Evolutionary conservation across 2,113 vertebrate species (phyloP).

Genomic region (Aphyosemion australe): DNA sequence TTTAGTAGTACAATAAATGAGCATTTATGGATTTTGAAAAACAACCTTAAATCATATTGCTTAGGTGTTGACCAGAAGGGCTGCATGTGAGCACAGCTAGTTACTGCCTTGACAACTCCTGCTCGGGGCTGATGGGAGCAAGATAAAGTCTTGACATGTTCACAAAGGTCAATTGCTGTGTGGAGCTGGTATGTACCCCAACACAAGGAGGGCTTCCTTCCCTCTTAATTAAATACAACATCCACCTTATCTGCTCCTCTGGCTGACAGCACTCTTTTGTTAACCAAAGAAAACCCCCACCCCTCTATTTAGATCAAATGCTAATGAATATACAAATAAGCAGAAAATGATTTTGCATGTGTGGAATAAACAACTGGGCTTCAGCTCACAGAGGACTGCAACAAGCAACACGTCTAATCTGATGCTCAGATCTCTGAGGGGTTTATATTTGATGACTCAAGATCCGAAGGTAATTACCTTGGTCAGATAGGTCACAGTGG

Average conservation of each 20-base stretch:
- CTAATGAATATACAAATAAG: slow-evolving; percentile 67
- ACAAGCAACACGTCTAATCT: slow-evolving; percentile 52
- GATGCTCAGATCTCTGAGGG: slow-evolving; percentile 56
- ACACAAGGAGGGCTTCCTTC: slow-evolving; percentile 57
- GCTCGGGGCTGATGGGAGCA: slow-evolving; percentile 61
- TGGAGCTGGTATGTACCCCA: slow-evolving; percentile 57
- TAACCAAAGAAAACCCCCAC: slow-evolving; percentile 55
- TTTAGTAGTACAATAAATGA: slow-evolving; percentile 27
- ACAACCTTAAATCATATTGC: slow-evolving; percentile 18
- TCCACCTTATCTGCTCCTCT: slow-evolving; percentile 67
- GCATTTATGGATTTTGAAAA: slow-evolving; percentile 33
- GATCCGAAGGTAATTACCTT: slow-evolving; percentile 69
- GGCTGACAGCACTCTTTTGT: slow-evolving; percentile 59
- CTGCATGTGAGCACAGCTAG: slow-evolving; percentile 43
- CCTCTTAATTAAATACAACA: slow-evolving; percentile 74
- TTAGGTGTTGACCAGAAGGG: slow-evolving; percentile 30
- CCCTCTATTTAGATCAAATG: slow-evolving; percentile 37
- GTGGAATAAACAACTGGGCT: slow-evolving; percentile 36
- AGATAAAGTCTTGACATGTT: slow-evolving; percentile 73
- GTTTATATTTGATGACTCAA: slow-evolving; percentile 61
- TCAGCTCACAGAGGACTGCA: slow-evolving; percentile 35
- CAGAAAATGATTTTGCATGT: slow-evolving; percentile 35
- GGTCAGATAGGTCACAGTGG: slow-evolving; percentile 62
- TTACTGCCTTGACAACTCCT: slow-evolving; percentile 56
- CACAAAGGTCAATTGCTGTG: slow-evolving; percentile 70